Evolutionary conservation across 2,113 vertebrate species (phyloP), one percentile per base, ranked within the genome.

Genomic region (Halichoerus grypus): DNA sequence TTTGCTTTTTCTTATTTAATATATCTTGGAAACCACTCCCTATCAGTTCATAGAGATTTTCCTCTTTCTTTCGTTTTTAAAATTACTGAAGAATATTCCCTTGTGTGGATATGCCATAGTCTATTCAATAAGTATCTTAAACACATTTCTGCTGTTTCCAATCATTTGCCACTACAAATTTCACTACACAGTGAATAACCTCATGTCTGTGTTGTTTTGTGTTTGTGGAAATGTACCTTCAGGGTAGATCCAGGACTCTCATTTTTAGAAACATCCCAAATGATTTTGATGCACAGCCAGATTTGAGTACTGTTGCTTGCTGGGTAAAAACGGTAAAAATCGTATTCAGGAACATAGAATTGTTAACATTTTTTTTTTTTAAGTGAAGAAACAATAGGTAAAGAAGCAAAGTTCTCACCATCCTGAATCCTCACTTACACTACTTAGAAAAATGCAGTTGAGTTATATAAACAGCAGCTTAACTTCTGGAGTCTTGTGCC

Each of bases 1-100:
- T 71, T 83, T 96, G 4, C 4, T 42, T 81, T 86, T 61, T 59
- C 57, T 91, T 77, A 91, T 82, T 91, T 88, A 92, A 88, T 18
- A n/a, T 79, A 36, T 71, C 14, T 61, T 94, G 24, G 69, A 94
- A 94, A 91, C 28, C 28, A 86, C 22, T 67, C 65, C 31, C 14
- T 82, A 72, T 87, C 36, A 59, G 67, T 83, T 83, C 14, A 69
- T 15, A 46, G 24, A 61, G 4, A 31, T 91, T 9, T 53, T 88
- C n/a, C 59, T 36, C 10, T 11, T 31, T 67, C 14, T 63, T 49
- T 90, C 0, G 42, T 39, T 57, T 71, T 15, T 59, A 28, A 22
- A 91, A 55, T 53, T 83, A 46, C 31, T 91, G 59, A 67, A 59
- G 39, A 86, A 57, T 80, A 51, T 3, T n/a, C 46, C 11, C 61